These are phyloP conservation scores for Galerucella pusilla DNA, from an alignment of 2,888 invertebrate genomes.

Conservation along the genomic window DNA sequence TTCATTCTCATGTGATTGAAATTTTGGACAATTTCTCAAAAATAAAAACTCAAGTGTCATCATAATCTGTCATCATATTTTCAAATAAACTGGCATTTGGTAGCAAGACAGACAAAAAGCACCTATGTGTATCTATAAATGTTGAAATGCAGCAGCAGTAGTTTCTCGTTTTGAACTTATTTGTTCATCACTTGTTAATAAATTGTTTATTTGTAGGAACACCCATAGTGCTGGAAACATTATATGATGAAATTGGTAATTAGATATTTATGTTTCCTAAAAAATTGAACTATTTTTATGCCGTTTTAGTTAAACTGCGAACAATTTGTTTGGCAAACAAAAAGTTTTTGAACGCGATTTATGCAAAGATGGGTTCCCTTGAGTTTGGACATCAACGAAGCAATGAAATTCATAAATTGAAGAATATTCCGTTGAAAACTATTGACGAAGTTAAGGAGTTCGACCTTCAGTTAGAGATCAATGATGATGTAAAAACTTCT, in stretches of 20 bases:
- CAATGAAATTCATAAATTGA: not conserved
- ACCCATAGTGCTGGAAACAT: conserved; percentile 14
- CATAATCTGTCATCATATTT: too few species aligned
- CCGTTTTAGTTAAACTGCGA: not conserved
- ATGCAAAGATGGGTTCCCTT: not conserved
- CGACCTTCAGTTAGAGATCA: not conserved
- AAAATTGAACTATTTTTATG: not conserved
- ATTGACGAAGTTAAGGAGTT: conserved; percentile 1
- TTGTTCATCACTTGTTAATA: not conserved
- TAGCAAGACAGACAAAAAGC: too few species aligned
- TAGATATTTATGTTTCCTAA: not conserved
- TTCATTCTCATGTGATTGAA: too few species aligned
- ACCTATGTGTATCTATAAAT: too few species aligned
- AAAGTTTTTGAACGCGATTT: not conserved
- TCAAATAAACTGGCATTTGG: too few species aligned
- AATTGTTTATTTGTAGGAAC: conserved; percentile 14
- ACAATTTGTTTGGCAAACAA: not conserved
- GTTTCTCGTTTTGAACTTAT: not conserved
- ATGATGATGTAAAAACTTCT: conserved; percentile 10
- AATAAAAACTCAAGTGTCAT: too few species aligned
- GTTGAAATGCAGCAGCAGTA: too few species aligned
- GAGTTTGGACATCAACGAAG: conserved; percentile 9
- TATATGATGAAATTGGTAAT: conserved; percentile 19
- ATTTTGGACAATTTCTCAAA: too few species aligned
- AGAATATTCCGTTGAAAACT: conserved; percentile 1